Evolutionary conservation across 2,797 vertebrate species (phyloP).

Genomic region (Percopsis omiscomaycus): DNA sequence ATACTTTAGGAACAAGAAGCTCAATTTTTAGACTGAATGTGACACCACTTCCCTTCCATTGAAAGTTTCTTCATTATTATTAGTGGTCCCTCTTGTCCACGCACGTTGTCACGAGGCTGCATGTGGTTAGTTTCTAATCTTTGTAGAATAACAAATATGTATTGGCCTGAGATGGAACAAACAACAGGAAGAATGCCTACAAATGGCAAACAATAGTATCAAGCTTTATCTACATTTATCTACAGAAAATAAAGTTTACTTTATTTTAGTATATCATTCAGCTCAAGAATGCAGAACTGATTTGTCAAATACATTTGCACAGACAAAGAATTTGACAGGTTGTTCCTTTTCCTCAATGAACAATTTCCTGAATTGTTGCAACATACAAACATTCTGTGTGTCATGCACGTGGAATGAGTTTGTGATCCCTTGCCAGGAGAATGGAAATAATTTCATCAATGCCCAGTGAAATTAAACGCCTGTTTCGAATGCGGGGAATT

Average conservation of each 20-base stretch:
- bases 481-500: constrained; percentile 41
- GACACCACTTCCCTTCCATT: constrained; percentile 54
- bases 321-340: too few relatives aligned
- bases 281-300: too few relatives aligned
- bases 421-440: not conserved
- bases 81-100: constrained; percentile 7
- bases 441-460: constrained; percentile 13
- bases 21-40: constrained; percentile 46
- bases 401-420: constrained; percentile 11
- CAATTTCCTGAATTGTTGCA: not conserved
- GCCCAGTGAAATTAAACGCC: constrained; percentile 20
- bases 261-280: too few relatives aligned
- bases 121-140: constrained; percentile 1
- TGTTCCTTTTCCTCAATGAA: not conserved
- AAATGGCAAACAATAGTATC: too few relatives aligned
- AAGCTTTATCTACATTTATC: too few relatives aligned
- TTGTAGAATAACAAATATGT: not conserved
- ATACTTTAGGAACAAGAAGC: constrained; percentile 26
- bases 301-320: too few relatives aligned
- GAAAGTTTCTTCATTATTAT: constrained; percentile 58
- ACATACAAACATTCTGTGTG: not conserved
- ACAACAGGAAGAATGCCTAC: too few relatives aligned
- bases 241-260: too few relatives aligned
- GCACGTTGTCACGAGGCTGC: constrained; percentile 39
- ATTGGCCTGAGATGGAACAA: not conserved